Evolutionary conservation across 2,797 vertebrate species (phyloP).

Genomic region (Catharus ustulatus): DNA sequence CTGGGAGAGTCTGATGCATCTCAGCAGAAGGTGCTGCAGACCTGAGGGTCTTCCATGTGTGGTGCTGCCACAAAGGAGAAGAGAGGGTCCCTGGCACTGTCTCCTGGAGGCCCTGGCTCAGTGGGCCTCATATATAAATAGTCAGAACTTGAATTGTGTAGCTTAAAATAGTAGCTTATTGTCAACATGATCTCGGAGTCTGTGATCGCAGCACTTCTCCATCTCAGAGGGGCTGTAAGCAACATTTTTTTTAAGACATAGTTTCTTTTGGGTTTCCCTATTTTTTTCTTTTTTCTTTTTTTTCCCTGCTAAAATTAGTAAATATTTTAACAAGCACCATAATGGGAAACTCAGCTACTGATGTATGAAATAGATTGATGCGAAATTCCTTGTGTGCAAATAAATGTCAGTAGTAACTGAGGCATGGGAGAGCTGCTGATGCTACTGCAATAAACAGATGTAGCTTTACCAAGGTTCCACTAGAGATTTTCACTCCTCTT

Average conservation of each 20-base stretch:
- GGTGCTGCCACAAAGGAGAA: neutral
- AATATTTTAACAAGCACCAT: constrained; percentile 27
- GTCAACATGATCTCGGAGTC: neutral
- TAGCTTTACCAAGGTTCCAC: neutral
- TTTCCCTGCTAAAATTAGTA: neutral
- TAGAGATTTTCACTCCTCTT: neutral
- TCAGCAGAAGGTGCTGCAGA: neutral
- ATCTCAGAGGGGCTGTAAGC: neutral
- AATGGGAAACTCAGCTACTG: neutral
- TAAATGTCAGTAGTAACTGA: neutral
- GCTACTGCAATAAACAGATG: neutral
- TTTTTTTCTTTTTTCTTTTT: fast-evolving
- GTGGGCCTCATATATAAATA: neutral
- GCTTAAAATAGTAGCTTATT: neutral
- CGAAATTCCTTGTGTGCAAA: neutral
- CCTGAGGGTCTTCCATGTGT: neutral
- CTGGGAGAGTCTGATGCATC: neutral
- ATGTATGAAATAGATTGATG: constrained; percentile 9
- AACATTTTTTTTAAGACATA: neutral
- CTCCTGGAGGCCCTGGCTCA: neutral
- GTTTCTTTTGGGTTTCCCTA: neutral
- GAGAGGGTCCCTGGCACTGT: neutral
- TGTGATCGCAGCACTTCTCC: neutral
- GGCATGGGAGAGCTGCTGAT: neutral
- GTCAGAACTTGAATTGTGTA: neutral